phyloP scores from a whole-genome alignment of 2,113 vertebrate genomes.

The Aegithalos caudatus region DNA sequence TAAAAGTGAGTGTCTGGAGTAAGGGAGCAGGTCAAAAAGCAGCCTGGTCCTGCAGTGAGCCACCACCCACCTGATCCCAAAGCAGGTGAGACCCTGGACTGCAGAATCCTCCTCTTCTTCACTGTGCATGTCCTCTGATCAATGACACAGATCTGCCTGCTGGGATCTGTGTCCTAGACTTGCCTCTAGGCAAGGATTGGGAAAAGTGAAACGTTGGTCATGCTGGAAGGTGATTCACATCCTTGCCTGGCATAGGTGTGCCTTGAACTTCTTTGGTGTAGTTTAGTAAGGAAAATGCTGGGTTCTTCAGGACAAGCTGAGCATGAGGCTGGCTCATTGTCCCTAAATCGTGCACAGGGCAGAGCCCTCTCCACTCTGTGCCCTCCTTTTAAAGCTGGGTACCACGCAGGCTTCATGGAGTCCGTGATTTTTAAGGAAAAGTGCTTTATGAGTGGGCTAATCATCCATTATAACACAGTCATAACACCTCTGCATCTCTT shows the following conservation, averaged over 20 bases:
- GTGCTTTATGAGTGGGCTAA: neutral
- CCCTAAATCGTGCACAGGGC: neutral
- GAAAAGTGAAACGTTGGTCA: too few species aligned
- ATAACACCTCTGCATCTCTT: neutral
- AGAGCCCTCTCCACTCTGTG: neutral
- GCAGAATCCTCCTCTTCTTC: neutral
- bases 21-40: neutral
- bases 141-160: neutral
- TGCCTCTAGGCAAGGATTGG: neutral
- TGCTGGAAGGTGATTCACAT: neutral
- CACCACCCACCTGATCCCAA: neutral
- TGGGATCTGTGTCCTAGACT: neutral
- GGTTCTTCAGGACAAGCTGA: neutral
- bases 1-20: neutral
- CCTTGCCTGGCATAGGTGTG: neutral
- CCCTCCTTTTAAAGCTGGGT: neutral
- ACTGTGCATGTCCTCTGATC: neutral
- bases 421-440: neutral
- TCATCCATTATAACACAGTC: neutral
- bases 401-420: accelerated
- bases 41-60: neutral
- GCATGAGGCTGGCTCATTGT: accelerated
- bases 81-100: neutral
- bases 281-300: neutral
- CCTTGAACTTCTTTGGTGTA: neutral